A percentile compares a stretch with the other conserved stretches of the same genome.
These are phyloP conservation scores for Lucinisca nassula DNA, from an alignment of 2,888 invertebrate genomes.

Conservation along the genomic window DNA sequence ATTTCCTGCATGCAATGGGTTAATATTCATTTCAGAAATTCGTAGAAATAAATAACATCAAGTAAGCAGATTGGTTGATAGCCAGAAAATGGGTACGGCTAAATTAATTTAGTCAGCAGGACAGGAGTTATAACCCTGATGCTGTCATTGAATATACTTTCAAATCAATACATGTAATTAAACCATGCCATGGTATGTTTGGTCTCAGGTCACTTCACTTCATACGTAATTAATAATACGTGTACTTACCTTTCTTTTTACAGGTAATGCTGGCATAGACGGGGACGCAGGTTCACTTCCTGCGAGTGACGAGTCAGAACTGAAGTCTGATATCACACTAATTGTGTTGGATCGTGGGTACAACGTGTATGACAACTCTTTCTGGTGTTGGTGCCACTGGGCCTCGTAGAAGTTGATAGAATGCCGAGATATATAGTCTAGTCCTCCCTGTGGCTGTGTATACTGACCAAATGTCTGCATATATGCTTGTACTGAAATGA, in stretches of 20 bases:
- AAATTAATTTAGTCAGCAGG: no score
- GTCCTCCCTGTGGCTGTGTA: constrained; percentile 91
- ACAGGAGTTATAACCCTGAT: no score
- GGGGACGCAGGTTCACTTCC: constrained; percentile 75
- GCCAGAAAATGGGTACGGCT: no score
- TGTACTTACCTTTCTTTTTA: constrained; percentile 82
- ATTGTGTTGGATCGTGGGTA: constrained; percentile 86
- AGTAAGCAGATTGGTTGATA: no score
- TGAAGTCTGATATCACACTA: constrained; percentile 85
- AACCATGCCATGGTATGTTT: no score
- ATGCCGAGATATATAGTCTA: constrained; percentile 96
- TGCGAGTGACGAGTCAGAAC: constrained; percentile 80
- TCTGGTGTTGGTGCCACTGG: constrained; percentile 89
- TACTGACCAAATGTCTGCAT: constrained; percentile 98
- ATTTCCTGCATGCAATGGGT: no score
- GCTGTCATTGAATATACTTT: no score
- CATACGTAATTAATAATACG: no score
- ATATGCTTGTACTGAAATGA: constrained; percentile 94
- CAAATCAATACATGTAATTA: no score
- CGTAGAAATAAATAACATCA: no score
- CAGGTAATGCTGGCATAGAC: constrained; percentile 78
- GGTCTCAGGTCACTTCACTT: no score
- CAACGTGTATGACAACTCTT: constrained; percentile 83
- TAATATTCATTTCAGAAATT: no score
- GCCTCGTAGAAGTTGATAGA: constrained; percentile 91